Evolutionary conservation across 2,888 invertebrate genomes (phyloP).

Genomic region (Dicranocentrus wangi): DNA sequence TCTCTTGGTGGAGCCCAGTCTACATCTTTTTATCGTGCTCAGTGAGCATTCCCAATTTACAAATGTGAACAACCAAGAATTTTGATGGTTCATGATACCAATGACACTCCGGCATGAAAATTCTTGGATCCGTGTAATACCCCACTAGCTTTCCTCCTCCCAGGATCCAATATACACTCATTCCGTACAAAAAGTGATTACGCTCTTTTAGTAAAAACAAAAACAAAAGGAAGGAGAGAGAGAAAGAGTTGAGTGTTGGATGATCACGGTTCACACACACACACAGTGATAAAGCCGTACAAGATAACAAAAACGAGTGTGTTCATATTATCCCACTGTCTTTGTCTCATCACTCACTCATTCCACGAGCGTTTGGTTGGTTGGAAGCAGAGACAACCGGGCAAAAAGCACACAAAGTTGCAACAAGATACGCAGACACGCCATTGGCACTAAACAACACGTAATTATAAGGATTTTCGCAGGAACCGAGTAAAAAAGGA

Average conservation of each 20-base stretch:
- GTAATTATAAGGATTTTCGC: constrained; percentile 57
- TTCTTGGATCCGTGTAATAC: constrained; percentile 35
- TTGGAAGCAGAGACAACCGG: not conserved
- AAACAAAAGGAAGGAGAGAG: constrained; percentile 26
- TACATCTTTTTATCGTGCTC: not conserved
- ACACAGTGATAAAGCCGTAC: too few relatives aligned
- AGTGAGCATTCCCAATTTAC: constrained; percentile 29
- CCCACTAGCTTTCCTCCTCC: too few relatives aligned
- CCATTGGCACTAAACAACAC: constrained; percentile 8
- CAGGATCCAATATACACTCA: too few relatives aligned
- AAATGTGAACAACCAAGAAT: constrained; percentile 43
- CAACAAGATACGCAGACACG: constrained; percentile 25
- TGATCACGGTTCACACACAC: too few relatives aligned
- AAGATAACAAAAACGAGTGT: constrained; percentile 15
- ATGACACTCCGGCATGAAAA: constrained; percentile 28
- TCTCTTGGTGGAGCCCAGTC: not conserved
- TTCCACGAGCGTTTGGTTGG: constrained; percentile 7
- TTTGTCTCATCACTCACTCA: constrained; percentile 51
- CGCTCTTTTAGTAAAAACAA: not conserved
- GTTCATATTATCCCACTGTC: constrained; percentile 39
- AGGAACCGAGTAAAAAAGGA: constrained; percentile 36
- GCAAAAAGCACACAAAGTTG: constrained; percentile 17
- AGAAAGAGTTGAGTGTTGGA: constrained; percentile 11
- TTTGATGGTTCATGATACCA: constrained; percentile 48
- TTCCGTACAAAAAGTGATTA: constrained; percentile 12